A percentile compares a stretch with the other conserved stretches of the same genome.
Evolutionary conservation across 2,888 invertebrate genomes (phyloP).

Genomic region (Lathronympha strigana): DNA sequence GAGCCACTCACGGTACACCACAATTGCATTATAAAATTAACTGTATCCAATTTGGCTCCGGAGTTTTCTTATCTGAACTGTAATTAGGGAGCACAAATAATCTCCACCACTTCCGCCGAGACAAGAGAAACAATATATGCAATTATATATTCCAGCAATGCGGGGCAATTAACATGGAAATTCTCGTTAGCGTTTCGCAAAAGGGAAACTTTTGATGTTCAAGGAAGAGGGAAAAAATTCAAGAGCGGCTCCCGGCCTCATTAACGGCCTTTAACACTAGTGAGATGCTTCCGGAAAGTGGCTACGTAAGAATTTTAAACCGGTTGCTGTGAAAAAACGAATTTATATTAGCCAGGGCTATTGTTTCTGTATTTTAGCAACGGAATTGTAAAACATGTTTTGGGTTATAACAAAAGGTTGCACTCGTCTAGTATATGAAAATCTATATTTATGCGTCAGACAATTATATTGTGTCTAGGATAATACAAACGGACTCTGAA

Average conservation of each 20-base stretch:
- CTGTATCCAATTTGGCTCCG: slow-evolving; percentile 54
- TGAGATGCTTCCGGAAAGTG: slow-evolving; percentile 63
- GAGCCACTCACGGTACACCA: slow-evolving; percentile 23
- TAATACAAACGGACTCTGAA: too few species aligned
- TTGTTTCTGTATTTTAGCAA: slow-evolving; percentile 10
- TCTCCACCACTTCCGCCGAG: slow-evolving; percentile 61
- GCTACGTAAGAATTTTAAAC: slow-evolving; percentile 56
- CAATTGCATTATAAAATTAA: slow-evolving; percentile 54
- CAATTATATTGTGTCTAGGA: too few species aligned
- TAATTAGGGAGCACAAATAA: slow-evolving; percentile 68
- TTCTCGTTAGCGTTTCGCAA: slow-evolving; percentile 78
- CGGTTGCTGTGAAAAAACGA: slow-evolving; percentile 50
- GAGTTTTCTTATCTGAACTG: slow-evolving; percentile 62
- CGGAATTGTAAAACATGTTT: slow-evolving; percentile 7
- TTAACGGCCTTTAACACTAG: slow-evolving; percentile 75
- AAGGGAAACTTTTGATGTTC: slow-evolving; percentile 80
- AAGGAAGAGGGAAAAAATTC: slow-evolving; percentile 73
- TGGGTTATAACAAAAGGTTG: not conserved
- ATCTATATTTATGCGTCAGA: not conserved
- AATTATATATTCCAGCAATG: slow-evolving; percentile 76
- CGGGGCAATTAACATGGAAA: slow-evolving; percentile 79
- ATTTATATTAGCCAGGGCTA: slow-evolving; percentile 34
- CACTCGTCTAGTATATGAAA: not conserved
- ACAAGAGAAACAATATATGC: slow-evolving; percentile 77
- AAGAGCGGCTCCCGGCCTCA: slow-evolving; percentile 73